phyloP scores from a whole-genome alignment of 2,888 invertebrate species.

The Hyposoter dolosus region DNA sequence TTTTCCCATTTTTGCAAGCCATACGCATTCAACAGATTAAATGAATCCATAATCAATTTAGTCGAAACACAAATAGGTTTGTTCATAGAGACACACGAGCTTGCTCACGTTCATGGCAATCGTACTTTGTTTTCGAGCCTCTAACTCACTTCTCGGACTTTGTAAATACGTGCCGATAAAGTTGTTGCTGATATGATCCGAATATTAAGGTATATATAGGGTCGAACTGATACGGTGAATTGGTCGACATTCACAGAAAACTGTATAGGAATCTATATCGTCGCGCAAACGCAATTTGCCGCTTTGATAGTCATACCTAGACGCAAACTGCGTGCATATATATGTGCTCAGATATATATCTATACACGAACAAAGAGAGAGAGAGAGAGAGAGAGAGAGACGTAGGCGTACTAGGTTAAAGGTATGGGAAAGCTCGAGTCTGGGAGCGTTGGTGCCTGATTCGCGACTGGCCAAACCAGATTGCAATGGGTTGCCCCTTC shows the following conservation, averaged over 20 bases:
- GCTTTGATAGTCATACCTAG: conserved; percentile 72
- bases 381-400: too few relatives aligned
- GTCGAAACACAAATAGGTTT: background rate
- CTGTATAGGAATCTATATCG: conserved; percentile 6
- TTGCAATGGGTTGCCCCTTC: conserved; percentile 59
- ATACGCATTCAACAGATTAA: background rate
- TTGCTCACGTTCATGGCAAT: background rate
- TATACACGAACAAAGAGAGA: background rate
- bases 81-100: background rate
- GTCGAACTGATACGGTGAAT: conserved; percentile 17
- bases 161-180: conserved; percentile 7
- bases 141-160: conserved; percentile 11
- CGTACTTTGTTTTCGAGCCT: background rate
- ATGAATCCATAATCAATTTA: background rate
- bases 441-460: conserved; percentile 31
- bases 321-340: conserved; percentile 6
- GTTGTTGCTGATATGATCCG: conserved; percentile 15
- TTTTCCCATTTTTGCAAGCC: background rate
- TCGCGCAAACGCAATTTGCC: conserved; percentile 73
- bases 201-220: conserved; percentile 1
- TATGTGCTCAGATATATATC: background rate
- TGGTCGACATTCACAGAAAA: conserved; percentile 22
- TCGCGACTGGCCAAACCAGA: conserved; percentile 71
- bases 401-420: conserved; percentile 15
- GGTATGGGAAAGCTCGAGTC: conserved; percentile 39